Evolutionary conservation across 1,140 invertebrate species (phyloP).

Genomic region (Drosophila sechellia): DNA sequence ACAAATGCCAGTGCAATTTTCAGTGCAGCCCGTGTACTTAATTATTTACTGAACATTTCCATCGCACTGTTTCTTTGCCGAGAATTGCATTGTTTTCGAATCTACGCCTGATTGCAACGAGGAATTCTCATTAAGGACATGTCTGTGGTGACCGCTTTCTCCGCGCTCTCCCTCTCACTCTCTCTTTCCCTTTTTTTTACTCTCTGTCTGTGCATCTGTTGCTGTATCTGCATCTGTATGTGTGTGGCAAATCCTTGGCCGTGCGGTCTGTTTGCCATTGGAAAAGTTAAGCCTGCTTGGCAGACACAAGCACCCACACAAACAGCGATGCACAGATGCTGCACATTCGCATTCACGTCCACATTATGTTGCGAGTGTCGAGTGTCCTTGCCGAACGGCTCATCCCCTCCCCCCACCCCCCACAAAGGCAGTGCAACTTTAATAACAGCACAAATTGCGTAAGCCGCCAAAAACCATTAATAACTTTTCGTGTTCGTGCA

Average conservation of each 20-base stretch:
- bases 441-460: conserved; percentile 71
- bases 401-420: conserved; percentile 3
- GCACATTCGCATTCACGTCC: conserved; percentile 6
- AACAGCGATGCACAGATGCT: neutral
- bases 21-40: neutral
- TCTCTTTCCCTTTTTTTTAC: neutral
- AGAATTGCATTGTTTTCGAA: conserved; percentile 25
- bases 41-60: conserved; percentile 2
- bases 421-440: conserved; percentile 55
- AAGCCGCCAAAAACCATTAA: conserved; percentile 75
- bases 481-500: conserved; percentile 58
- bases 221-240: too few relatives aligned
- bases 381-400: conserved; percentile 23
- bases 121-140: conserved; percentile 42
- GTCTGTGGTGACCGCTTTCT: conserved; percentile 18
- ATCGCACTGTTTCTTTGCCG: neutral
- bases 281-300: conserved; percentile 45
- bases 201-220: too few relatives aligned
- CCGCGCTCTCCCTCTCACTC: neutral
- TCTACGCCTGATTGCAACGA: conserved; percentile 26
- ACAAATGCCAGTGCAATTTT: neutral
- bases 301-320: neutral
- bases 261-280: conserved; percentile 11
- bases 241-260: conserved; percentile 13
- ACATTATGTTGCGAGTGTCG: conserved; percentile 12